Conservation (phyloP, 2,113 vertebrate species). For the Hucho hucho region DNA sequence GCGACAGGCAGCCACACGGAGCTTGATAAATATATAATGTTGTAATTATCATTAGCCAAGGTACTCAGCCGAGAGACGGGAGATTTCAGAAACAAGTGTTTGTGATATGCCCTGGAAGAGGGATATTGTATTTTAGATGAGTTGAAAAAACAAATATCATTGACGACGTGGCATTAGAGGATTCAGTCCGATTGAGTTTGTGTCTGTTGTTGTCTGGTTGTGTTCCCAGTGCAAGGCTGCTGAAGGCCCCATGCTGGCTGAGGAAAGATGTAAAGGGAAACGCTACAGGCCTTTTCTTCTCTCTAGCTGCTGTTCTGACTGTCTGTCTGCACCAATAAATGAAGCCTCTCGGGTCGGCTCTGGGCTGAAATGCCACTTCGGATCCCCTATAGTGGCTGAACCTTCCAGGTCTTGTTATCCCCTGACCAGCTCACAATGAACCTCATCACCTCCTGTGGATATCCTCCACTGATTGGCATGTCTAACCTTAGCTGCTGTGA, state of each 20-base stretch:
- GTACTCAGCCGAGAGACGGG: constrained; percentile 33
- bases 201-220: constrained; percentile 1
- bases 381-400: background rate
- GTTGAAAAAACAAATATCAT: constrained; percentile 10
- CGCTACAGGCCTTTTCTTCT: background rate
- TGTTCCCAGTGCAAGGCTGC: background rate
- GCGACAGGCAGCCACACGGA: constrained; percentile 30
- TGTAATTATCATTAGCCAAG: constrained; percentile 51
- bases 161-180: background rate
- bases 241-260: background rate
- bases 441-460: constrained; percentile 45
- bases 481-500: constrained; percentile 42
- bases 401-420: background rate
- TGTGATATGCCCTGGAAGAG: constrained; percentile 12
- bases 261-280: background rate
- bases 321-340: background rate
- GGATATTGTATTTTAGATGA: constrained; percentile 15
- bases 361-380: background rate
- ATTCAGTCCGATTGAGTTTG: constrained; percentile 14
- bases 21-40: constrained; percentile 50
- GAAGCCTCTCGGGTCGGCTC: background rate
- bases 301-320: too few relatives aligned
- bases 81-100: constrained; percentile 37
- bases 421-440: constrained; percentile 30
- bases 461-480: constrained; percentile 38